phyloP scores from a whole-genome alignment of 2,888 invertebrate genomes.

The Itoplectis maculator region DNA sequence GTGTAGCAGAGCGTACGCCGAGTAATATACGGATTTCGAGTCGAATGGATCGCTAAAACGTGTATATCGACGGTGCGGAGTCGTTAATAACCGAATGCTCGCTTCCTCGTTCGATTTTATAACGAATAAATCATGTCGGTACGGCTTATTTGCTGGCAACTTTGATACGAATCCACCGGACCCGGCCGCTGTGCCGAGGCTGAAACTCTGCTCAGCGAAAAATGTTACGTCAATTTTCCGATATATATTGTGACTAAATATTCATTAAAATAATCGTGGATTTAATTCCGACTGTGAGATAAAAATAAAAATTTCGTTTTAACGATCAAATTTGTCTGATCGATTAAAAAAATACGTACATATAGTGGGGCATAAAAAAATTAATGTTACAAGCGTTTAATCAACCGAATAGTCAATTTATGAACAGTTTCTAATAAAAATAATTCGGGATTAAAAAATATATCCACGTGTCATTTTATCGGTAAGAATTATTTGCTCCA shows the following conservation, averaged over 20 bases:
- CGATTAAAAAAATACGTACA: too few relatives aligned
- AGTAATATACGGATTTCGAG: conserved; percentile 43
- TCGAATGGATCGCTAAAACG: conserved; percentile 49
- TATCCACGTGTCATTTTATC: too few relatives aligned
- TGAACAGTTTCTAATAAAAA: too few relatives aligned
- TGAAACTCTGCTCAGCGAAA: background rate
- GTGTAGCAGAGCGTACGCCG: conserved; percentile 14
- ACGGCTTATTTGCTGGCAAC: conserved; percentile 8
- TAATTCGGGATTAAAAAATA: too few relatives aligned
- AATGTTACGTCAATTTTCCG: background rate
- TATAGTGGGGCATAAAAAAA: too few relatives aligned
- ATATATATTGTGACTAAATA: background rate
- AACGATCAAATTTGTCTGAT: too few relatives aligned
- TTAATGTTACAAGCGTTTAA: too few relatives aligned
- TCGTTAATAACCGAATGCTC: conserved; percentile 57
- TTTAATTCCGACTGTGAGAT: too few relatives aligned
- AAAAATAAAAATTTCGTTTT: too few relatives aligned
- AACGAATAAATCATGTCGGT: conserved; percentile 54
- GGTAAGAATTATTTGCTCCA: too few relatives aligned
- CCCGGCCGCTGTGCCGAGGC: background rate
- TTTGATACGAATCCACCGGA: conserved; percentile 46
- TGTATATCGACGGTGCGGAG: conserved; percentile 21
- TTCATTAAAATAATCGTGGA: background rate
- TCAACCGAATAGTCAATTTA: too few relatives aligned
- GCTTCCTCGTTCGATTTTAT: conserved; percentile 61